Evolutionary conservation across 2,797 vertebrate species (phyloP).

Genomic region (Neostethus bicornis): DNA sequence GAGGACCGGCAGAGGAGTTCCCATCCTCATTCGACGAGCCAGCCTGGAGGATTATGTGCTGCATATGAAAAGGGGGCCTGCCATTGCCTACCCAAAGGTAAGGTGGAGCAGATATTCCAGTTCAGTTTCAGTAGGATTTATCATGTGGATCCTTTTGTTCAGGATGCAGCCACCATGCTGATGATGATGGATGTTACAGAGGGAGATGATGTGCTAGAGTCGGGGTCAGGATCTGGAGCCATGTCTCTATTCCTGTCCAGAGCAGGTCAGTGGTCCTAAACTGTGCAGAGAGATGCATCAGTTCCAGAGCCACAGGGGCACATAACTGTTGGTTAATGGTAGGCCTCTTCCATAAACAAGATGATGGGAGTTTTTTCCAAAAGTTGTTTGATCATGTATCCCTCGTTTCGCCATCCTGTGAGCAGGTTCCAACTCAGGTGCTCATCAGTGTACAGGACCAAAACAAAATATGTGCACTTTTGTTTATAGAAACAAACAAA

Average conservation of each 20-base stretch:
- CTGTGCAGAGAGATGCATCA: too few relatives aligned
- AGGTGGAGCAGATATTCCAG: rapidly evolving
- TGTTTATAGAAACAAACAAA: too few relatives aligned
- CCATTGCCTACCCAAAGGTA: conserved; percentile 89
- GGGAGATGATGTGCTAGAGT: conserved; percentile 88
- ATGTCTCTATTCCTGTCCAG: conserved; percentile 91
- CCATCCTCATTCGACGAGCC: conserved; percentile 80
- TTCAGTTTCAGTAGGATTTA: not conserved
- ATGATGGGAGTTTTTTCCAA: too few relatives aligned
- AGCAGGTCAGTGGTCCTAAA: conserved; percentile 83
- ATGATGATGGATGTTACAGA: conserved; percentile 87
- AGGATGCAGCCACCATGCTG: conserved; percentile 84
- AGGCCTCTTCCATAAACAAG: too few relatives aligned
- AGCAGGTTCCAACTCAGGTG: too few relatives aligned
- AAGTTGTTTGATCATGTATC: too few relatives aligned
- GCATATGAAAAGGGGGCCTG: conserved; percentile 85
- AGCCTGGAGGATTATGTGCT: conserved; percentile 89
- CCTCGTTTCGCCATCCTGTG: too few relatives aligned
- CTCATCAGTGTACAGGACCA: too few relatives aligned
- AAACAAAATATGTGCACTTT: too few relatives aligned
- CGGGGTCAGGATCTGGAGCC: conserved; percentile 89
- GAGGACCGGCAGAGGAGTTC: conserved; percentile 55
- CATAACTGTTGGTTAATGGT: too few relatives aligned
- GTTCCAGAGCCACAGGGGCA: too few relatives aligned
- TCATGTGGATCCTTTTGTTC: too few relatives aligned